These are phyloP conservation scores for Stenurella melanura DNA, from an alignment of 2,888 invertebrate genomes.

Conservation along the genomic window DNA sequence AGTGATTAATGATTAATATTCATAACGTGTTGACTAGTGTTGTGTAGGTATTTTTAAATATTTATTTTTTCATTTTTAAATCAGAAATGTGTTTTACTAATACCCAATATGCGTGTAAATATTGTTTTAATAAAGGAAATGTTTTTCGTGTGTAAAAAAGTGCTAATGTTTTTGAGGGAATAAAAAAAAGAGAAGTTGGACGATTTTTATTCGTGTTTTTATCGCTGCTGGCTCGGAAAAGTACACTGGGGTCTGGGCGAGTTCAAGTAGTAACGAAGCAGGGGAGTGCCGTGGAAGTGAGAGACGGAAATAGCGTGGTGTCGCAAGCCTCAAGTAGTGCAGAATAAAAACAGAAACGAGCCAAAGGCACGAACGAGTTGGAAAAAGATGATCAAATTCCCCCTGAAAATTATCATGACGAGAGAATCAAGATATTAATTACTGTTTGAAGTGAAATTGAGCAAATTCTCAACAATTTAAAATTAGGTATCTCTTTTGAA, in stretches of 20 bases:
- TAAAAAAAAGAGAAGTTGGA: not conserved
- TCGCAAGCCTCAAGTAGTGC: constrained; percentile 22
- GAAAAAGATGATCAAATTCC: constrained; percentile 21
- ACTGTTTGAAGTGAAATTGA: not conserved
- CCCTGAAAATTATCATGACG: constrained; percentile 14
- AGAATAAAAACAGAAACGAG: constrained; percentile 21
- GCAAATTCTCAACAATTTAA: not conserved
- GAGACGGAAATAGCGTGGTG: constrained; percentile 48
- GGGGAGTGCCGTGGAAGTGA: constrained; percentile 44
- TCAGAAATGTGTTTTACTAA: too few relatives aligned
- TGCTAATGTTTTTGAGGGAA: constrained; percentile 4
- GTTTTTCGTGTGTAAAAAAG: not conserved
- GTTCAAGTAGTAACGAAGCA: constrained; percentile 40
- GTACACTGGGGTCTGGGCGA: constrained; percentile 47
- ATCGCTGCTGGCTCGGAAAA: constrained; percentile 46
- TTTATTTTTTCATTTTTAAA: too few relatives aligned
- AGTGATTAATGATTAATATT: too few relatives aligned
- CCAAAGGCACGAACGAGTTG: not conserved
- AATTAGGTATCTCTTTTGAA: not conserved
- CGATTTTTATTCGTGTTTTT: constrained; percentile 41
- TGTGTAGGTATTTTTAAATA: too few relatives aligned
- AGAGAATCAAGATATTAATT: constrained; percentile 30
- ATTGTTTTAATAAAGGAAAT: not conserved
- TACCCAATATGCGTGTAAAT: too few relatives aligned
- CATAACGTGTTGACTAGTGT: too few relatives aligned